Base-by-base conservation (phyloP, 2,797 vertebrate genomes). In the Eupleurogrammus muticus region DNA sequence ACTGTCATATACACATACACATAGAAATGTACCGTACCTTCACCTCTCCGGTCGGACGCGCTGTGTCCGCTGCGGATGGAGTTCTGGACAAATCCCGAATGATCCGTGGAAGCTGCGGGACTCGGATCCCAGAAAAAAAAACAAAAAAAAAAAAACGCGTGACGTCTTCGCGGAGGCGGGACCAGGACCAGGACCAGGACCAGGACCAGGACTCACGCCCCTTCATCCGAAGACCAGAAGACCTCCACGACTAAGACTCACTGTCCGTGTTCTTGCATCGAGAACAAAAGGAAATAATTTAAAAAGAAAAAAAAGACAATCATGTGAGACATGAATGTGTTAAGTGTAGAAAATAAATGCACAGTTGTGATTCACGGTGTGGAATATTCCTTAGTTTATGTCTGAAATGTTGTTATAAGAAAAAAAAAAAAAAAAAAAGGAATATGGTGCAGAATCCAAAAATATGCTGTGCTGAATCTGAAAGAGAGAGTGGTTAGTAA, bases 101-200 rank as follows among this genome's bases (percentile, higher is more conserved):
- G 3, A 35, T 61, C 66, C 59, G 28, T 21, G 32, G 55, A 72
- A 61, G 47, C 24, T 24, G 32, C n/a, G 60, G 36, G 59, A 35
- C 28, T 32, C 36, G n/a, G 42, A 67, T 38, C 44, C 20, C 44
- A 2, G 69, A n/a, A n/a, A n/a, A n/a, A n/a, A n/a, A n/a, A n/a
- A n/a, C n/a, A n/a, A n/a, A n/a, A n/a, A n/a, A n/a, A n/a, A n/a
- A n/a, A n/a, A n/a, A n/a, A n/a, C n/a, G n/a, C n/a, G 71, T 88
- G 86, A 88, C 85, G 85, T 87, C 82, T 89, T 20, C 19, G 52
- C 66, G 16, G 35, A 75, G 87, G 81, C 73, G 82, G 84, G 53
- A 58, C 60, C 32, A 64, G 19, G 0, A 20, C 20, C 46, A 3
- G 1, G 20, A 6, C 12, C 73, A 81, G 84, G 53, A 58, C 60